Evolutionary conservation across 1,140 invertebrate genomes (phyloP).

Genomic region (Brachionus plicatilis): DNA sequence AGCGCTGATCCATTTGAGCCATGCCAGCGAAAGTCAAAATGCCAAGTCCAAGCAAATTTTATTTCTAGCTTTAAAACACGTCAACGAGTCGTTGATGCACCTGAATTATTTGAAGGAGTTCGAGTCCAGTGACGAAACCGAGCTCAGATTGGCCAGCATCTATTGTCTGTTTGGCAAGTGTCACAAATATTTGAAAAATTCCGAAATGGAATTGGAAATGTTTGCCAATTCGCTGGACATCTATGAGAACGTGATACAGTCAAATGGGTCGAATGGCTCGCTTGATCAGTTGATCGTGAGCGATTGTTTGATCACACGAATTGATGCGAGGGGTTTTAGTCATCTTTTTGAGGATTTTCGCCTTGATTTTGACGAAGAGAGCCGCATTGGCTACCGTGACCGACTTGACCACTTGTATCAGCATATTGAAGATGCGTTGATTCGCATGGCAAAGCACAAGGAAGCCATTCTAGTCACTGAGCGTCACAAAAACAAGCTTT

Average conservation of each 20-base stretch:
- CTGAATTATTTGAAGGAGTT: conserved; percentile 19
- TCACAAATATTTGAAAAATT: conserved; percentile 30
- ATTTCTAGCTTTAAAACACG: conserved; percentile 33
- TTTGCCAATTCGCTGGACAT: conserved; percentile 36
- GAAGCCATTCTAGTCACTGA: conserved; percentile 24
- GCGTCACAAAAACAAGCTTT: conserved; percentile 2
- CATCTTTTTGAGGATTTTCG: neutral
- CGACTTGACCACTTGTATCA: conserved; percentile 22
- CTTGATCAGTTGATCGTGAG: neutral
- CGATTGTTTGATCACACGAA: neutral
- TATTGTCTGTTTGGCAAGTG: conserved; percentile 33
- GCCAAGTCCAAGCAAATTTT: neutral
- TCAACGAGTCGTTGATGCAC: conserved; percentile 11
- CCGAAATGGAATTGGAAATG: conserved; percentile 39
- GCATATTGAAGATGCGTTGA: neutral
- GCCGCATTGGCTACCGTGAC: neutral
- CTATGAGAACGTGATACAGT: conserved; percentile 8
- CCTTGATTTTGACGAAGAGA: conserved; percentile 36
- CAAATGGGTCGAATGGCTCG: too few relatives aligned
- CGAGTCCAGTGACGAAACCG: neutral
- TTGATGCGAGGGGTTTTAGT: neutral
- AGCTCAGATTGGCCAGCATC: conserved; percentile 22
- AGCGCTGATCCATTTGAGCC: conserved; percentile 30
- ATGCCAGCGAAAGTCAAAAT: neutral
- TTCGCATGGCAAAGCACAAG: conserved; percentile 1